phyloP scores from a whole-genome alignment of 2,888 invertebrate genomes.

The Anodontia alba region DNA sequence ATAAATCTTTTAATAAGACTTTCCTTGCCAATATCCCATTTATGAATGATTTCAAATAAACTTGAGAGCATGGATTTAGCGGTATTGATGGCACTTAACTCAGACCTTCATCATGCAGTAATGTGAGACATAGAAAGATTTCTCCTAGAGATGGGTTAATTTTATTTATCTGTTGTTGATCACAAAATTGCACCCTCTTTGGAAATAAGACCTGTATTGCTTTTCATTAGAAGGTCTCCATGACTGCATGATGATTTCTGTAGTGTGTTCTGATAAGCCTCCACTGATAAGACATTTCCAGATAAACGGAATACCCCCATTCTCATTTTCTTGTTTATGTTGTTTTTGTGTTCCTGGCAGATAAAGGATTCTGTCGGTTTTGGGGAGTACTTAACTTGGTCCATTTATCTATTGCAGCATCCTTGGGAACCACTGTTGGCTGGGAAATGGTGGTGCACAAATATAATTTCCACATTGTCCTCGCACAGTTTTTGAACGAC shows the following conservation, averaged over 20 bases:
- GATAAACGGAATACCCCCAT: no score
- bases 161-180: no score
- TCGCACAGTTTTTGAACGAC: not conserved
- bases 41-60: not conserved
- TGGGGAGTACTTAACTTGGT: not conserved
- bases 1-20: not conserved
- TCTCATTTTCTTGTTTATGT: not conserved
- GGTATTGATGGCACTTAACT: not conserved
- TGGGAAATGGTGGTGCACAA: slow-evolving; percentile 2
- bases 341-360: not conserved
- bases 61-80: not conserved
- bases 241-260: slow-evolving; percentile 19
- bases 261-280: not conserved
- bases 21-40: not conserved
- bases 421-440: not conserved
- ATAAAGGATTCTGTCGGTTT: not conserved
- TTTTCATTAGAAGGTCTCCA: not conserved
- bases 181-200: slow-evolving; percentile 15
- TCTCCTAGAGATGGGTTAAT: not conserved
- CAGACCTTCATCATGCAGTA: not conserved
- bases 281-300: not conserved
- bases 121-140: not conserved
- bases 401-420: not conserved
- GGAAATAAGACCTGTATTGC: not conserved
- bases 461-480: not conserved